Conservation (phyloP, 2,888 invertebrate genomes). For the Troides aeacus region DNA sequence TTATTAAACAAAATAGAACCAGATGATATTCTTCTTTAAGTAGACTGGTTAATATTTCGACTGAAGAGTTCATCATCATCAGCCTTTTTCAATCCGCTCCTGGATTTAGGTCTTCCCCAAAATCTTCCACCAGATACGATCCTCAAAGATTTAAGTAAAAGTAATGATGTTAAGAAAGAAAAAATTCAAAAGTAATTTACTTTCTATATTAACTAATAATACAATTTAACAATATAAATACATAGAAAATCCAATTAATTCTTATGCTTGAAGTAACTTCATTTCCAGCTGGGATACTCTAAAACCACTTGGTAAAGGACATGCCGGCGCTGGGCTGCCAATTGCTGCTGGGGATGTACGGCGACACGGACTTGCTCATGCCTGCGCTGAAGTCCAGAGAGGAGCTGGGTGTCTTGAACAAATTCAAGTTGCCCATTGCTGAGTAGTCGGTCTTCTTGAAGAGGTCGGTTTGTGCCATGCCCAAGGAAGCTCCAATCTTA, state of each 20-base stretch:
- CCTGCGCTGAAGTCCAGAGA: slow-evolving; percentile 48
- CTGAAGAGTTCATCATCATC: too few species aligned
- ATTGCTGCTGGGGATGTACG: slow-evolving; percentile 38
- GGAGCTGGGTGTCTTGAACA: slow-evolving; percentile 40
- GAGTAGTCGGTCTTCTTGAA: slow-evolving; percentile 44
- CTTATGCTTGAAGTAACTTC: too few species aligned
- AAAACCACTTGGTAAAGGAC: slow-evolving; percentile 35
- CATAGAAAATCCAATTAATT: too few species aligned
- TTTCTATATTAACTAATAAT: neutral
- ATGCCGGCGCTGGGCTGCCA: slow-evolving; percentile 42
- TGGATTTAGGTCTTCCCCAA: too few species aligned
- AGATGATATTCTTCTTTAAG: too few species aligned
- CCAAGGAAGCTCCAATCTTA: slow-evolving; percentile 43
- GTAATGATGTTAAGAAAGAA: too few species aligned
- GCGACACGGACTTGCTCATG: slow-evolving; percentile 38
- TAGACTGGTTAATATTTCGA: too few species aligned
- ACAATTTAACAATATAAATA: neutral
- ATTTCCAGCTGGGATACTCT: neutral
- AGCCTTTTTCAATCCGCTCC: too few species aligned
- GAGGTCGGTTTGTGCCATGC: slow-evolving; percentile 41
- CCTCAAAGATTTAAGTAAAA: too few species aligned
- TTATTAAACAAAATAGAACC: too few species aligned
- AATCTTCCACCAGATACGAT: too few species aligned
- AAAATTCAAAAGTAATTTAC: too few species aligned
- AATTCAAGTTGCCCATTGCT: slow-evolving; percentile 45